phyloP scores from a whole-genome alignment of 2,113 vertebrate species.

The Castor canadensis region DNA sequence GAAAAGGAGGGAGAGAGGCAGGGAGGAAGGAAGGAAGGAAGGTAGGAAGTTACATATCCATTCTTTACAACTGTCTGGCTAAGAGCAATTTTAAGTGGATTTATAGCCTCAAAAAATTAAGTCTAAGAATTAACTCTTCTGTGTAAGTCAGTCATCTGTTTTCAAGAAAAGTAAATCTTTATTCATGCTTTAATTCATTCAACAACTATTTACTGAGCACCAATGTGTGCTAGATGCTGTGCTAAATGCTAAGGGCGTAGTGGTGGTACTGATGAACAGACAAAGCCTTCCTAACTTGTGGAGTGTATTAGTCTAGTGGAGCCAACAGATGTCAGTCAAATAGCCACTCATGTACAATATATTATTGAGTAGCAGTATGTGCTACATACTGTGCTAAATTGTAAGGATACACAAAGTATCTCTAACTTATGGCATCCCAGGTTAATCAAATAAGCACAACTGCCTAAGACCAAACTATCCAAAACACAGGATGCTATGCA shows the following conservation, averaged over 20 bases:
- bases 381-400: not conserved
- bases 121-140: slow-evolving; percentile 14
- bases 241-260: not conserved
- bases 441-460: not conserved
- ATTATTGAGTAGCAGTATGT: not conserved
- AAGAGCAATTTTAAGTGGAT: not conserved
- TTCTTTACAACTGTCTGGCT: not conserved
- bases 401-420: not conserved
- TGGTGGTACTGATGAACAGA: not conserved
- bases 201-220: not conserved
- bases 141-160: not conserved
- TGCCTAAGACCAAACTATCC: not conserved
- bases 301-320: not conserved
- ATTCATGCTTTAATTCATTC: not conserved
- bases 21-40: not conserved
- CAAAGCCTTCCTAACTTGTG: not conserved
- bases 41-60: not conserved
- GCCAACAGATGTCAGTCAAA: not conserved
- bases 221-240: not conserved
- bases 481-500: not conserved
- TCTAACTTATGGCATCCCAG: not conserved
- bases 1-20: too few relatives aligned
- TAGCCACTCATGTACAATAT: not conserved
- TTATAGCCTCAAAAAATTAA: slow-evolving; percentile 34
- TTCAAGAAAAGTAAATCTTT: not conserved